phyloP scores from a whole-genome alignment of 2,113 vertebrate species.

The Tricholaema leucomelas region DNA sequence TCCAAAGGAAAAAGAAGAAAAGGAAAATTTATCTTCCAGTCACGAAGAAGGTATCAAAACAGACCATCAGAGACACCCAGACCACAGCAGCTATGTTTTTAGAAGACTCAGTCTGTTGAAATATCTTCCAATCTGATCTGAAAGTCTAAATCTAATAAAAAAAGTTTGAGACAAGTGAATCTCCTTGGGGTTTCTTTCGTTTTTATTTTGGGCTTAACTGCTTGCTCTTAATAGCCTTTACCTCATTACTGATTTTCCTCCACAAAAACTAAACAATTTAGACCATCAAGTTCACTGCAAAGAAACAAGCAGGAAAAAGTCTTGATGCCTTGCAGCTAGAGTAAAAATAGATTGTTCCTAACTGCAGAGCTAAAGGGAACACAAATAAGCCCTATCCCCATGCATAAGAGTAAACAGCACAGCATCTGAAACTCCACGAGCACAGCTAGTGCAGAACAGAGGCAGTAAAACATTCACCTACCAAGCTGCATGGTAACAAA shows the following conservation, averaged over 20 bases:
- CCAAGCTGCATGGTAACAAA: background rate
- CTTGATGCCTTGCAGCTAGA: background rate
- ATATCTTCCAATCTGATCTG: background rate
- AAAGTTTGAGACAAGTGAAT: background rate
- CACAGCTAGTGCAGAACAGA: background rate
- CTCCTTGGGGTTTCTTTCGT: background rate
- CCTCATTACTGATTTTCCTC: background rate
- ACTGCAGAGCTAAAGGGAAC: slow-evolving; percentile 25
- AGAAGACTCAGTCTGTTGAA: background rate
- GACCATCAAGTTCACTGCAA: slow-evolving; percentile 18
- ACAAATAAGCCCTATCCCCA: background rate
- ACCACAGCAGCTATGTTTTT: background rate
- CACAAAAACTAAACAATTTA: slow-evolving; percentile 18
- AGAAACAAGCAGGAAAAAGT: slow-evolving; percentile 9
- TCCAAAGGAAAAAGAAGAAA: slow-evolving; percentile 70
- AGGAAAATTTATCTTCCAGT: slow-evolving; percentile 53
- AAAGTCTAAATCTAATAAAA: background rate
- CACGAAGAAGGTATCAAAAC: background rate
- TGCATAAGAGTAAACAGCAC: background rate
- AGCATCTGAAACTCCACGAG: background rate
- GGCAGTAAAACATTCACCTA: background rate
- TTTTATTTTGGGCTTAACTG: background rate
- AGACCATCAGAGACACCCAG: background rate
- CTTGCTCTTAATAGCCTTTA: slow-evolving; percentile 2
- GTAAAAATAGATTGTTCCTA: slow-evolving; percentile 30